Conservation (phyloP, 2,888 invertebrate species). For the Hirtodrosophila histrioides region DNA sequence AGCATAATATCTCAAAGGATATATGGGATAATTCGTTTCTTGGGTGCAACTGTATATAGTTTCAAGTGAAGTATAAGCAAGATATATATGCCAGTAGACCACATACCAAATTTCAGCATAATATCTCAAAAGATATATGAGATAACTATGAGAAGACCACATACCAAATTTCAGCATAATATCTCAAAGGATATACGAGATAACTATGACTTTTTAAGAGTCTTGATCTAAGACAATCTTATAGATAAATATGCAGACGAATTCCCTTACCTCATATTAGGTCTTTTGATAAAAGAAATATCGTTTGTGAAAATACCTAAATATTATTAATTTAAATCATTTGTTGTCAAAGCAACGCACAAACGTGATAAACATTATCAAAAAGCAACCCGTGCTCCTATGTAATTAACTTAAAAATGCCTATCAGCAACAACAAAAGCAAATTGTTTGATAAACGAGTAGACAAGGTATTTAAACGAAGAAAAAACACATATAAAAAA, state of each 20-base stretch:
- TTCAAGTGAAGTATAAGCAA: no score
- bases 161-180: no score
- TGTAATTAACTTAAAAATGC: constrained; percentile 23
- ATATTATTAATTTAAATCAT: neutral
- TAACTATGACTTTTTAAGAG: neutral
- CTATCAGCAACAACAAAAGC: constrained; percentile 13
- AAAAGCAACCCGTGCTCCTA: constrained; percentile 11
- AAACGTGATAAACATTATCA: constrained; percentile 24
- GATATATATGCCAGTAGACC: no score
- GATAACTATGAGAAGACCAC: no score
- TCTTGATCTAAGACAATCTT: neutral
- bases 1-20: no score
- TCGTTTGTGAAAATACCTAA: neutral
- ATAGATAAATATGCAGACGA: fast-evolving
- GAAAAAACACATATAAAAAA: constrained; percentile 5
- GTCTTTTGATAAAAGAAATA: neutral
- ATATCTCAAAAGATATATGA: no score
- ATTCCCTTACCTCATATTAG: neutral
- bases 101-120: no score
- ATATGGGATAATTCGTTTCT: no score
- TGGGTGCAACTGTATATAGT: no score
- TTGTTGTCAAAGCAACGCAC: neutral
- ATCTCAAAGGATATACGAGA: no score
- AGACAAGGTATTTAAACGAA: constrained; percentile 2
- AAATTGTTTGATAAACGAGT: constrained; percentile 21